Percentiles rank a stretch among this genome's conserved stretches.
These are phyloP conservation scores for Vanessa tameamea DNA, from an alignment of 1,140 invertebrate genomes.

Conservation along the genomic window DNA sequence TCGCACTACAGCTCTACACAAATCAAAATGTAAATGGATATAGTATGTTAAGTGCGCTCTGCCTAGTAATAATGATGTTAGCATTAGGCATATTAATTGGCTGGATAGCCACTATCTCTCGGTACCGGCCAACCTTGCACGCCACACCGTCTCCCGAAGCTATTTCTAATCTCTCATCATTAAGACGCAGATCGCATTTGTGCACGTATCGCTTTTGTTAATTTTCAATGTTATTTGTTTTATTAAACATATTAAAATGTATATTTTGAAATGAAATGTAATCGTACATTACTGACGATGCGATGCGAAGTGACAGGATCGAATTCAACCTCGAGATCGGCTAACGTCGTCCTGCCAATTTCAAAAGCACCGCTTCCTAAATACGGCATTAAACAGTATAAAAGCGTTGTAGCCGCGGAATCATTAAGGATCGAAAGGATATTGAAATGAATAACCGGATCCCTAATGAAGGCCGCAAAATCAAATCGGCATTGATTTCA, in stretches of 20 bases:
- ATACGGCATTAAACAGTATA: conserved; percentile 72
- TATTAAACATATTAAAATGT: neutral
- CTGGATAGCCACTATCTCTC: conserved; percentile 73
- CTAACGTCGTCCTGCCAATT: conserved; percentile 50
- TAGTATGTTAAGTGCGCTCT: conserved; percentile 77
- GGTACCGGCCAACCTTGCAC: conserved; percentile 55
- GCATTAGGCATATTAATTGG: conserved; percentile 80
- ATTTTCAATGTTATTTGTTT: neutral
- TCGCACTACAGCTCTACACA: conserved; percentile 71
- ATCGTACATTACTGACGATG: conserved; percentile 56
- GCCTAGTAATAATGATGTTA: conserved; percentile 80
- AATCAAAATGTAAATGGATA: conserved; percentile 80
- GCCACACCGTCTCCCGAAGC: conserved; percentile 49
- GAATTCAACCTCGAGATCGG: conserved; percentile 57
- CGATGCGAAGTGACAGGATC: conserved; percentile 48
- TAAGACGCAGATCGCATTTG: conserved; percentile 26
- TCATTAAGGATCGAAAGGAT: conserved; percentile 73
- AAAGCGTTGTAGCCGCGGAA: conserved; percentile 72
- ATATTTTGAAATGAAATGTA: conserved; percentile 43
- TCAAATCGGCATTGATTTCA: conserved; percentile 77
- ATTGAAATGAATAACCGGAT: conserved; percentile 76
- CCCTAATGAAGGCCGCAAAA: conserved; percentile 76
- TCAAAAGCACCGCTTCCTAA: conserved; percentile 75
- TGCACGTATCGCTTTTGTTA: conserved; percentile 22
- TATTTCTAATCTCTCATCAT: conserved; percentile 39